Percentiles rank a stretch among this genome's conserved stretches.
These are phyloP conservation scores for Actinia tenebrosa DNA, from an alignment of 64 coral and sea anemone genomes.

Conservation along the genomic window DNA sequence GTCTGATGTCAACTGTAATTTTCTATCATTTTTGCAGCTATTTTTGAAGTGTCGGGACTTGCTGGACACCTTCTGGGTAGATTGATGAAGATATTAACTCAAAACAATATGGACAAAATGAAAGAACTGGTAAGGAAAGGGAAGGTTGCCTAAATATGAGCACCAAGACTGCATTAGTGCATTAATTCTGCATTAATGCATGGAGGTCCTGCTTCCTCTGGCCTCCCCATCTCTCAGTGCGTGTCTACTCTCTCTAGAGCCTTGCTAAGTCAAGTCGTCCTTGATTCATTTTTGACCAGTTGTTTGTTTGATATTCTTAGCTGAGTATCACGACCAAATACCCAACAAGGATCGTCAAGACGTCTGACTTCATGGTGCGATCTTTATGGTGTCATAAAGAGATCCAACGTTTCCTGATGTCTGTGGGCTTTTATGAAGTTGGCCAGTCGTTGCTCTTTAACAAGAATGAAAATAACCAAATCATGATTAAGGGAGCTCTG, in stretches of 20 bases:
- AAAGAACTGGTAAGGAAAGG: constrained; percentile 61
- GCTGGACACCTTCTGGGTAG: constrained; percentile 46
- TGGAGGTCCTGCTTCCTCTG: too few relatives aligned
- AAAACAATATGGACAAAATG: constrained; percentile 60
- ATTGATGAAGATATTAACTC: constrained; percentile 44
- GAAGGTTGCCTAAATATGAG: not conserved
- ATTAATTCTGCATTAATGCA: too few relatives aligned
- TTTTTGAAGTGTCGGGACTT: constrained; percentile 42
- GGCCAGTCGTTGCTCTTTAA: constrained; percentile 74
- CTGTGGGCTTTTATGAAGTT: constrained; percentile 76
- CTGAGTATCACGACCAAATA: constrained; percentile 61
- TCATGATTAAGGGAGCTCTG: constrained; percentile 38
- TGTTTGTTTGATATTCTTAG: constrained; percentile 17
- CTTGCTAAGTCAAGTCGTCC: too few relatives aligned
- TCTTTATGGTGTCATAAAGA: constrained; percentile 60
- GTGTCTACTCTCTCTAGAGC: too few relatives aligned
- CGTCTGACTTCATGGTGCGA: constrained; percentile 50
- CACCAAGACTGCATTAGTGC: not conserved
- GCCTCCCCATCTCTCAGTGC: too few relatives aligned
- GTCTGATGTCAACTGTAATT: not conserved
- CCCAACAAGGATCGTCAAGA: constrained; percentile 78
- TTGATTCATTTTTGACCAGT: not conserved
- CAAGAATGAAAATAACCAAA: constrained; percentile 60
- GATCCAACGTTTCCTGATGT: constrained; percentile 36
- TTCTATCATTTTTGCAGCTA: constrained; percentile 29